Evolutionary conservation across 2,797 vertebrate genomes (phyloP).

Genomic region (Loriculus beryllinus): DNA sequence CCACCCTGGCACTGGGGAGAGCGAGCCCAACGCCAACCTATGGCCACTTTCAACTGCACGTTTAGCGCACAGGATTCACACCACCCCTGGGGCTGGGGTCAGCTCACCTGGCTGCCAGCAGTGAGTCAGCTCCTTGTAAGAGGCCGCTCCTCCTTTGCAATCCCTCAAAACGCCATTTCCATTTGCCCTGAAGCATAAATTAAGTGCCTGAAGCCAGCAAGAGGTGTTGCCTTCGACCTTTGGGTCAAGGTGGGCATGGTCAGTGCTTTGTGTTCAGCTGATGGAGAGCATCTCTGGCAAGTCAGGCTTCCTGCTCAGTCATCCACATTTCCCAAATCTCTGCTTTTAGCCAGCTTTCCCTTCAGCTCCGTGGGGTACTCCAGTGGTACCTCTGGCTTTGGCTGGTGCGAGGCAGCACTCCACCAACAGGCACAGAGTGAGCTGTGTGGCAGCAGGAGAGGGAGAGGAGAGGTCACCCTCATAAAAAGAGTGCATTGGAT

Average conservation of each 20-base stretch:
- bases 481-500: conserved; percentile 7
- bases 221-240: accelerated
- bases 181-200: background rate
- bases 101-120: background rate
- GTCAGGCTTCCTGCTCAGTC: background rate
- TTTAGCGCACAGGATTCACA: background rate
- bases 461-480: background rate
- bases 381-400: background rate
- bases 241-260: background rate
- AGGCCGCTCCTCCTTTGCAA: background rate
- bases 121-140: background rate
- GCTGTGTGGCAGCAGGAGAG: background rate
- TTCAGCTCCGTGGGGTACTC: background rate
- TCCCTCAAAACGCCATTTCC: background rate
- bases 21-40: background rate
- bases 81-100: accelerated
- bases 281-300: background rate
- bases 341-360: background rate
- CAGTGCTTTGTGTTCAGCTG: background rate
- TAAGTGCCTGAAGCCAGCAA: background rate
- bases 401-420: background rate
- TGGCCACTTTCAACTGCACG: accelerated
- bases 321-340: background rate
- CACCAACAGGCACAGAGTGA: accelerated
- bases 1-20: accelerated